These are phyloP conservation scores for Tethya wilhelma DNA, from an alignment of 37 sponge, comb jelly and placozoan genomes.

Conservation along the genomic window DNA sequence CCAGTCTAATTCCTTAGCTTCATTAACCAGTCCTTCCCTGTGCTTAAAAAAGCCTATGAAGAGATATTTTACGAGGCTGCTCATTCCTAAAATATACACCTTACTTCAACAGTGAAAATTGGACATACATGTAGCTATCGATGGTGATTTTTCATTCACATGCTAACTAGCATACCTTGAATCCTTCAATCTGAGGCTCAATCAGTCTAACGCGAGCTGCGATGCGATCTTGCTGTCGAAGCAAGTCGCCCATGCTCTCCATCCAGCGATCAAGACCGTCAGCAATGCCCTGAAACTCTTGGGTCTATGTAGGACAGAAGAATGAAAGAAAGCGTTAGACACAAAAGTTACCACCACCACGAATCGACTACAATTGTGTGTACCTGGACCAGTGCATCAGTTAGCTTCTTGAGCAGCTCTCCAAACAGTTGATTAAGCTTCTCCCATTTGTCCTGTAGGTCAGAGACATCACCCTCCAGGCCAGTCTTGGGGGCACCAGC, in stretches of 20 bases:
- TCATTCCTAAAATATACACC: too few relatives aligned
- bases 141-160: background rate
- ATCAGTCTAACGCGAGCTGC: constrained; percentile 52
- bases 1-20: too few relatives aligned
- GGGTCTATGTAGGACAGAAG: constrained; percentile 13
- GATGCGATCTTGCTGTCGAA: constrained; percentile 35
- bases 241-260: constrained; percentile 2
- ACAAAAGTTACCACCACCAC: background rate
- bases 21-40: too few relatives aligned
- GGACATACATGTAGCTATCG: background rate
- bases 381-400: constrained; percentile 34
- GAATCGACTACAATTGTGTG: background rate
- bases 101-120: too few relatives aligned
- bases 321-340: background rate
- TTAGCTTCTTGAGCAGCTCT: constrained; percentile 46
- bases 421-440: constrained; percentile 27
- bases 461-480: constrained; percentile 10
- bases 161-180: constrained; percentile 31
- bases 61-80: too few relatives aligned
- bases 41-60: too few relatives aligned
- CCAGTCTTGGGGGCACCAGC: constrained; percentile 11
- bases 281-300: constrained; percentile 37
- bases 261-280: constrained; percentile 66
- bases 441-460: constrained; percentile 59
- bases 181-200: constrained; percentile 60